Conservation (phyloP, 2,888 invertebrate species). For the Phengaris alcon region DNA sequence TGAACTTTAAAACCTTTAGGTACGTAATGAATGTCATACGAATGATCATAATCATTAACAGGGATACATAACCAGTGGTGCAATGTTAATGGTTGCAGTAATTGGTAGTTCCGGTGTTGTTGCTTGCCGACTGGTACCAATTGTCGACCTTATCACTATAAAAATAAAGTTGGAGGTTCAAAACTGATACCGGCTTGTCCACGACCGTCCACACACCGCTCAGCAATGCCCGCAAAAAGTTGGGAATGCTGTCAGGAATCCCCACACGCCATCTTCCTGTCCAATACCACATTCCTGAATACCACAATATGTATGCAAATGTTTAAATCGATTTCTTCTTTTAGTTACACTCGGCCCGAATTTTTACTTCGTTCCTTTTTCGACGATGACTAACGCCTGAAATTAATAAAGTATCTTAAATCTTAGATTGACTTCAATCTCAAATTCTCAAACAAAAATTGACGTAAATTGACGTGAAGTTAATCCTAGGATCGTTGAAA, state of each 20-base stretch:
- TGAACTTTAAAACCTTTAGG: background rate
- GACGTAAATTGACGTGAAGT: too few species aligned
- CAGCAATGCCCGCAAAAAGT: slow-evolving; percentile 18
- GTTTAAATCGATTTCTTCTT: slow-evolving; percentile 12
- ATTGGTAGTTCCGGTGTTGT: slow-evolving; percentile 20
- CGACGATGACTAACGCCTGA: background rate
- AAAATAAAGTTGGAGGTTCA: background rate
- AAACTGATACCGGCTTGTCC: background rate
- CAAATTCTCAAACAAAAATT: too few species aligned
- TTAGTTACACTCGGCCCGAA: background rate
- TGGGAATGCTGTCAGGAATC: slow-evolving; percentile 21
- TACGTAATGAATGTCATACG: background rate
- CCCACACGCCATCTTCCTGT: slow-evolving; percentile 11
- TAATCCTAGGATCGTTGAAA: too few species aligned
- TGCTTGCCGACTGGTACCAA: background rate
- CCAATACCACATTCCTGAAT: background rate
- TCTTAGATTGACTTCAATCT: too few species aligned
- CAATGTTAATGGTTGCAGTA: slow-evolving; percentile 21
- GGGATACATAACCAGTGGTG: slow-evolving; percentile 17
- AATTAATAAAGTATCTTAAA: too few species aligned
- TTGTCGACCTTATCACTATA: background rate
- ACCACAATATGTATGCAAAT: slow-evolving; percentile 3
- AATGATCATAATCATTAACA: slow-evolving; percentile 2
- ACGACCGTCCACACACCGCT: background rate
- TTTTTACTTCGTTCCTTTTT: background rate